These are phyloP conservation scores for Lepidocyrtinus sp. DNA, from an alignment of 2,888 invertebrate species.

Conservation along the genomic window DNA sequence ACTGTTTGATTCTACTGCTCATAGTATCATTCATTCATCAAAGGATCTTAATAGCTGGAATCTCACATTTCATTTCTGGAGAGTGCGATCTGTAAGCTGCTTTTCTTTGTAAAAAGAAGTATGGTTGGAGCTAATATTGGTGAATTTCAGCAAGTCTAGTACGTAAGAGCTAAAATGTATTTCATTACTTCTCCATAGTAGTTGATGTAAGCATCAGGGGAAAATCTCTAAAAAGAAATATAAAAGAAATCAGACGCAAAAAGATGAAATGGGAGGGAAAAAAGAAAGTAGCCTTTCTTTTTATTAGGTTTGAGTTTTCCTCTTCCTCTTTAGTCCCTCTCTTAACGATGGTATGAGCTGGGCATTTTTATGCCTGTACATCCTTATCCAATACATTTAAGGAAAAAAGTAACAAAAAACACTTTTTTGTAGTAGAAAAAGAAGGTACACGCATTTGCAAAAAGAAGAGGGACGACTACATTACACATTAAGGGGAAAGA, in stretches of 20 bases:
- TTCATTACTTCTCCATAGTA: constrained; percentile 47
- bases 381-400: not conserved
- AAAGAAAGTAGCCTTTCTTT: constrained; percentile 44
- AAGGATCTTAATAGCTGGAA: too few species aligned
- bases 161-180: constrained; percentile 47
- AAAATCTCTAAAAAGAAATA: constrained; percentile 33
- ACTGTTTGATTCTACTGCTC: too few species aligned
- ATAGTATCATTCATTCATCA: too few species aligned
- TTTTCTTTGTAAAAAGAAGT: too few species aligned
- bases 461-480: constrained; percentile 11
- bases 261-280: constrained; percentile 41
- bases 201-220: constrained; percentile 16
- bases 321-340: constrained; percentile 27
- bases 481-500: constrained; percentile 20
- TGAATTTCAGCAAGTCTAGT: too few species aligned
- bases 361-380: not conserved
- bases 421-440: not conserved
- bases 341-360: constrained; percentile 49
- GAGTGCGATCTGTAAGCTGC: too few species aligned
- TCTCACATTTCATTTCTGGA: too few species aligned
- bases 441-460: constrained; percentile 11
- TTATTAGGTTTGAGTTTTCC: constrained; percentile 53
- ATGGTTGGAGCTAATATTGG: too few species aligned
- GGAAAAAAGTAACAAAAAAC: constrained; percentile 1
- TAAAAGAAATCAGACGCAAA: constrained; percentile 40